These are phyloP conservation scores for Quiscalus mexicanus DNA, from an alignment of 2,113 vertebrate genomes.

Conservation along the genomic window DNA sequence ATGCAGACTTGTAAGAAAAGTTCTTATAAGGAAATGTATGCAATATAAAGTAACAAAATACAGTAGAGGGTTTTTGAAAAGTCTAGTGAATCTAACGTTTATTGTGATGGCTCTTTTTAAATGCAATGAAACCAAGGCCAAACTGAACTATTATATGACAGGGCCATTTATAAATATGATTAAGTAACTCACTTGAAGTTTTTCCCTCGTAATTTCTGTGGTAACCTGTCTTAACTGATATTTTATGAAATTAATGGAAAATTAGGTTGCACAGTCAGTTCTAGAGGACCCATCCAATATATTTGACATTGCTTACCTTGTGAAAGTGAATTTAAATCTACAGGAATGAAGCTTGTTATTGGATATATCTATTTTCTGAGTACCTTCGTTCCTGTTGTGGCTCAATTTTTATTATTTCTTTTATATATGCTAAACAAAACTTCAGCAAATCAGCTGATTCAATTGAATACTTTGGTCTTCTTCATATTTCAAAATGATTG, in stretches of 20 bases:
- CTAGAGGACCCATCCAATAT: background rate
- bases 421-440: background rate
- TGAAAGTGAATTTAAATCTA: background rate
- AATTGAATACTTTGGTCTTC: background rate
- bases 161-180: conserved; percentile 11
- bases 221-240: background rate
- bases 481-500: background rate
- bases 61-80: background rate
- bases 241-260: background rate
- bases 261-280: background rate
- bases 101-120: background rate
- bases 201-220: background rate
- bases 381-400: background rate
- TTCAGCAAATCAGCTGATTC: background rate
- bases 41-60: background rate
- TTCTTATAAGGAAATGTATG: background rate
- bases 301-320: background rate
- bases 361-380: background rate
- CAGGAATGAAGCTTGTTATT: background rate
- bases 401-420: background rate
- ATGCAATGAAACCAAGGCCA: background rate
- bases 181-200: conserved; percentile 1
- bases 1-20: background rate
- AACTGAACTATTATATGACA: background rate
- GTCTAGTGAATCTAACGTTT: background rate